Evolutionary conservation across 2,797 vertebrate genomes (phyloP), one percentile per base, ranked within the genome.

Genomic region (Acanthurus lineatus): DNA sequence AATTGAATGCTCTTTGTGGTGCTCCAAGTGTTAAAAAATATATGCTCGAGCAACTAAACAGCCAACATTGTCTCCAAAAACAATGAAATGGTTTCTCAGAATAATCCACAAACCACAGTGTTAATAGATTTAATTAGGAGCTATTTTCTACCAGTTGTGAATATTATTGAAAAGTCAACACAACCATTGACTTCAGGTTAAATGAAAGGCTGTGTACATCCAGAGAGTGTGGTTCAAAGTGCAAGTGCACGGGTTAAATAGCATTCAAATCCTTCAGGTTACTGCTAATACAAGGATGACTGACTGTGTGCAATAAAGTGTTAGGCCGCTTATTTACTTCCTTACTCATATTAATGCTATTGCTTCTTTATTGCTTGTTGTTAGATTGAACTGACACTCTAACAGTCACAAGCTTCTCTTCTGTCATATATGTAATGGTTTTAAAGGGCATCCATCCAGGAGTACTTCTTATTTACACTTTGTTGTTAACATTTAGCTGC

Each of bases 91-190:
- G 67, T 53, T 42, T n/a, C 40, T 35, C 10, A 15, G 40, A 4
- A 68, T 52, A 67, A 56, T 22, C 49, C 51, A 63, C 40, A 51
- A 71, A 58, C 15, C 51, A 54, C 16, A 64, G 0, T 54, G 42
- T 65, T 22, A 60, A 54, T 47, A 44, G 15, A n/a, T 45, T 51
- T 42, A 7, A 42, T 15, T 14, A 58, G 16, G 17, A 58, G 22
- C 8, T n/a, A 8, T n/a, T 57, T 64, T 57, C 16, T 32, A 8
- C 10, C 3, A 47, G 3, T 20, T 44, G 16, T 14, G 20, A 57
- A 69, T 28, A 65, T 32, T 20, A 35, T 12, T 5, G 12, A 66
- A 61, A 59, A n/a, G 12, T 61, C 19, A 40, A 54, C 9, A 22
- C 9, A 44, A 9, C n/a, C 14, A 9, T 48, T n/a, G 57, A 0